These are phyloP conservation scores for Physocephala rufipes DNA, from an alignment of 2,888 invertebrate genomes.

Conservation along the genomic window DNA sequence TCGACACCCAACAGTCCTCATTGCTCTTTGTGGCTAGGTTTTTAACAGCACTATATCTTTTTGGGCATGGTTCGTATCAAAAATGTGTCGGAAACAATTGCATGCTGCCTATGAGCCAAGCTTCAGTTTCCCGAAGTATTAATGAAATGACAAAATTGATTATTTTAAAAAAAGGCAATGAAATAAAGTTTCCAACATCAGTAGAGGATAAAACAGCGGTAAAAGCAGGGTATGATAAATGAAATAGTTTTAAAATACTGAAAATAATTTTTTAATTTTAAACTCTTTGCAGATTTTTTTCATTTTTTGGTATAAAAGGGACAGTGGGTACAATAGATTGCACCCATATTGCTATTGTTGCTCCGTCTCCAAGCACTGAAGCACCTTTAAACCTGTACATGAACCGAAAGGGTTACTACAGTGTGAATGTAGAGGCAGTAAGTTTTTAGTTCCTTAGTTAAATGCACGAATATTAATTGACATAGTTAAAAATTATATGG, in stretches of 20 bases:
- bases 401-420: too few relatives aligned
- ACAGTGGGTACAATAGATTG: constrained; percentile 30
- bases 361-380: constrained; percentile 21
- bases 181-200: constrained; percentile 20
- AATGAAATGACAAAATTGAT: constrained; percentile 3
- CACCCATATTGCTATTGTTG: constrained; percentile 33
- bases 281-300: constrained; percentile 13
- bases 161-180: background rate
- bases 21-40: constrained; percentile 15
- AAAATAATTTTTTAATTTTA: constrained; percentile 10
- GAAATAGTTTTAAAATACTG: constrained; percentile 11
- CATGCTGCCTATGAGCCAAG: background rate
- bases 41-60: too few relatives aligned
- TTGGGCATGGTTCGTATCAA: too few relatives aligned
- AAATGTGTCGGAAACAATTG: too few relatives aligned
- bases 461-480: too few relatives aligned
- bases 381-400: background rate
- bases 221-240: constrained; percentile 16
- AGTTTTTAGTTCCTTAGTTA: too few relatives aligned
- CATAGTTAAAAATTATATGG: background rate
- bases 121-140: background rate
- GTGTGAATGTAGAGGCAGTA: constrained; percentile 12
- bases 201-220: background rate
- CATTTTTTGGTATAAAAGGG: constrained; percentile 25
- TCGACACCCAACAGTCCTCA: constrained; percentile 28